Evolutionary conservation across 2,797 vertebrate genomes (phyloP).

Genomic region (Limnodromus scolopaceus): DNA sequence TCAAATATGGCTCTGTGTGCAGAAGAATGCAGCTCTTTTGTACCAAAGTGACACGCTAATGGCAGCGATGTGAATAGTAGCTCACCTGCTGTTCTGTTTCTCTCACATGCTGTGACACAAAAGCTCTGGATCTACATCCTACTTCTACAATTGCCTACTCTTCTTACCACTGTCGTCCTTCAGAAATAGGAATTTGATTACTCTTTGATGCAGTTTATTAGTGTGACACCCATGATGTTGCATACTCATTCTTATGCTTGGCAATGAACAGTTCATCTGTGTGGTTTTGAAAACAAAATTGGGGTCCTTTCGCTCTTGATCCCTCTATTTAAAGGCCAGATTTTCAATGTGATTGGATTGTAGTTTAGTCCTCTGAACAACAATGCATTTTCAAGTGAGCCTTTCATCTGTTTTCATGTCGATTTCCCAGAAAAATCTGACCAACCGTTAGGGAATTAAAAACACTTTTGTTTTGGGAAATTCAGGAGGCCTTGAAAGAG

Average conservation of each 20-base stretch:
- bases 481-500: neutral
- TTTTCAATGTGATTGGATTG: neutral
- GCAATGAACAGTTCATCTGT: neutral
- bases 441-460: neutral
- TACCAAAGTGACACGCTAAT: neutral
- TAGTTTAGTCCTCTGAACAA: neutral
- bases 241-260: neutral
- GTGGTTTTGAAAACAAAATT: neutral
- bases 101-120: neutral
- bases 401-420: neutral
- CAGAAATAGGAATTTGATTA: neutral
- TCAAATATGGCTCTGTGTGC: neutral
- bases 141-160: neutral
- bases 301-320: neutral
- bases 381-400: neutral
- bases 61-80: neutral
- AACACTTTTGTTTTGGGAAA: neutral
- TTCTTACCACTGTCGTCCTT: neutral
- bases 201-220: neutral
- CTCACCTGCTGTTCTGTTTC: neutral
- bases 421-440: neutral
- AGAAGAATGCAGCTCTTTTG: neutral
- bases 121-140: neutral
- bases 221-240: neutral
- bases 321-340: neutral